Evolutionary conservation across 2,888 invertebrate genomes (phyloP).

Genomic region (Platerodrilus igneus): DNA sequence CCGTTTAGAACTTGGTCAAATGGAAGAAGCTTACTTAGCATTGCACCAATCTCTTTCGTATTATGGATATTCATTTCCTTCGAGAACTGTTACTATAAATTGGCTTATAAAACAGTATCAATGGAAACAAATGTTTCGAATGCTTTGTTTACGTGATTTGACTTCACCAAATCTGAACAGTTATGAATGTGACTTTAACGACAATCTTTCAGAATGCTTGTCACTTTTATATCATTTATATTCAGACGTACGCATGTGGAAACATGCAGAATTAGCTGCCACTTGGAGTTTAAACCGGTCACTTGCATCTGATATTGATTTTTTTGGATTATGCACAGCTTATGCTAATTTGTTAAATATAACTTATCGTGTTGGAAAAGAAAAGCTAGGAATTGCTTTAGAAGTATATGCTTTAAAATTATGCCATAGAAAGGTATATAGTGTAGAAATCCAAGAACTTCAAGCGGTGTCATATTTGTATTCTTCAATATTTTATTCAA

Average conservation of each 20-base stretch:
- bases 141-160: conserved; percentile 35
- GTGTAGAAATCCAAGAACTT: conserved; percentile 48
- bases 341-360: conserved; percentile 52
- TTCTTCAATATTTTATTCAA: conserved; percentile 45
- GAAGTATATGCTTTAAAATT: conserved; percentile 47
- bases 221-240: conserved; percentile 45
- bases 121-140: conserved; percentile 39
- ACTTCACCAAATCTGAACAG: conserved; percentile 36
- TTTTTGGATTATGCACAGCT: conserved; percentile 52
- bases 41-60: conserved; percentile 43
- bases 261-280: conserved; percentile 54
- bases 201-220: conserved; percentile 49
- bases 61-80: conserved; percentile 47
- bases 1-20: conserved; percentile 44
- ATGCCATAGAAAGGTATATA: conserved; percentile 42
- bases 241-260: conserved; percentile 40
- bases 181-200: conserved; percentile 45
- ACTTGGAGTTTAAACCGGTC: conserved; percentile 55
- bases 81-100: conserved; percentile 30
- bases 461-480: conserved; percentile 48
- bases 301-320: conserved; percentile 51
- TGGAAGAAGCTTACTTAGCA: conserved; percentile 42
- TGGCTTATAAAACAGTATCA: conserved; percentile 34
- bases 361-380: conserved; percentile 39
- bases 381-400: conserved; percentile 35